Base-by-base conservation (phyloP, 2,797 vertebrate genomes). In the Halcyon badia region DNA sequence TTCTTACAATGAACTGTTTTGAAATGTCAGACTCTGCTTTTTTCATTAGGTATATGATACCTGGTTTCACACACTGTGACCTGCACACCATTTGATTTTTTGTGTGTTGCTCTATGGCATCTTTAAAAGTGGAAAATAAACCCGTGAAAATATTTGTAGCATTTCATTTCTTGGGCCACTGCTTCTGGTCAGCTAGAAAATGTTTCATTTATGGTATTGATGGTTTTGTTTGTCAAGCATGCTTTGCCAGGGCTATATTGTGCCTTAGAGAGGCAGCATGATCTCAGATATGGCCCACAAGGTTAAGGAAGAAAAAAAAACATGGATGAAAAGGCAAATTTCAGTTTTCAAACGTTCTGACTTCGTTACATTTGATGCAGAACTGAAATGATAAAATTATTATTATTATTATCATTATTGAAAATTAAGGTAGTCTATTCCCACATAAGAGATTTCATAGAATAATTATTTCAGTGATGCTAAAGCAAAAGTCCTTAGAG, bases 121-220 rank as follows among this genome's bases (percentile, higher is more conserved):
- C 51, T 90, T 83, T 78, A 69, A 66, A 89, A 90, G 35, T 16
- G 31, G 86, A 84, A 94, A 93, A 95, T 39, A 17, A 78, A 95
- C 66, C 46, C 83, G 26, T 86, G 83, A 87, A 93, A 80, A 61
- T 79, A 68, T 69, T 87, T 93, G 52, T 57, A 88, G 30, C 30
- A 35, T 93, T 83, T 90, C 46, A 95, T 95, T 97, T 92, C 78
- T 52, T 89, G 77, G 72, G 62, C 62, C 83, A 70, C 44, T 83
- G 52, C 56, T 79, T 94, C 48, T 91, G 64, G 51, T 69, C 58
- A 89, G 37, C 24, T 92, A 39, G 88, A 93, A 95, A 85, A 68
- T 77, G 65, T 90, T 69, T 88, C 57, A 89, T 92, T 91, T 94
- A 82, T 51, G 42, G 52, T 46, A 42, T 9, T 78, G 76, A 78